A percentile compares a stretch with the other conserved stretches of the same genome.
These are phyloP conservation scores for Vimba vimba DNA, from an alignment of 2,113 vertebrate species.

Conservation along the genomic window DNA sequence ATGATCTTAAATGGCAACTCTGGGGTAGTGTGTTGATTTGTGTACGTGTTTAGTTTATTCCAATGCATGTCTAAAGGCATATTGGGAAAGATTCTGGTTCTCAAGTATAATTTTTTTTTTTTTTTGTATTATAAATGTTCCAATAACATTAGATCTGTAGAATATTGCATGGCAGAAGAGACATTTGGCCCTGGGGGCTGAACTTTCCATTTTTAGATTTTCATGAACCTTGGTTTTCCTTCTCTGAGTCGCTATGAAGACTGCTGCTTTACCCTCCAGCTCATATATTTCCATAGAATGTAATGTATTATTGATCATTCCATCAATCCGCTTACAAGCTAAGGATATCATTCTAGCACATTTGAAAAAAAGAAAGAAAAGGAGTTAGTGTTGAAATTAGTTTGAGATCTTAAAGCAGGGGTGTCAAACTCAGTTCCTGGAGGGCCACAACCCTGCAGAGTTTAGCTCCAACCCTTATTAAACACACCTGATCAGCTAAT, in stretches of 20 bases:
- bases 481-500: too few relatives aligned
- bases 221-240: slow-evolving; percentile 48
- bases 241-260: slow-evolving; percentile 41
- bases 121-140: slow-evolving; percentile 42
- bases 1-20: neutral
- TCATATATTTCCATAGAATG: slow-evolving; percentile 50
- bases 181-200: slow-evolving; percentile 35
- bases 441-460: too few relatives aligned
- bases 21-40: neutral
- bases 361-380: slow-evolving; percentile 1
- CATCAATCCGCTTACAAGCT: slow-evolving; percentile 37
- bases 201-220: slow-evolving; percentile 48
- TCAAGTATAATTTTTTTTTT: slow-evolving; percentile 10
- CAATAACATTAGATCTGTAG: slow-evolving; percentile 34
- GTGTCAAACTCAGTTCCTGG: too few relatives aligned
- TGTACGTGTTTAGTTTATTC: neutral
- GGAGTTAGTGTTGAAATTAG: neutral
- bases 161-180: slow-evolving; percentile 35
- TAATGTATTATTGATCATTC: slow-evolving; percentile 43
- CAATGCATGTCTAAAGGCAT: neutral
- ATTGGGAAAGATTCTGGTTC: neutral
- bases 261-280: slow-evolving; percentile 51
- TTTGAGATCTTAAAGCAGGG: neutral
- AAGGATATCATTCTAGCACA: neutral
- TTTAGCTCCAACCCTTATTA: too few relatives aligned